These are phyloP conservation scores for Pedionomus torquatus DNA, from an alignment of 2,113 vertebrate species.

Conservation along the genomic window DNA sequence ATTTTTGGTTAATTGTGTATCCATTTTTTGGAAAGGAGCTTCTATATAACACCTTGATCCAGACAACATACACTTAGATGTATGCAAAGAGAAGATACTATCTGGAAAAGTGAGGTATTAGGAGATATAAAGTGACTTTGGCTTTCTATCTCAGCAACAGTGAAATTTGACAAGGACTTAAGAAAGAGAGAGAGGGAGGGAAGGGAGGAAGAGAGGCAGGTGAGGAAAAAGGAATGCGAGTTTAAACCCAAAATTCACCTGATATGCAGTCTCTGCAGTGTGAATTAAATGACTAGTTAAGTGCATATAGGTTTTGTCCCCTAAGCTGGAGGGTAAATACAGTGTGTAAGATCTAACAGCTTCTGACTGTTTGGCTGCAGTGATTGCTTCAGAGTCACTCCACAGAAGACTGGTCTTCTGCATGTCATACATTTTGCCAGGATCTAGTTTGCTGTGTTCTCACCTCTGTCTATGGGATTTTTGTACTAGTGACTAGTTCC, in stretches of 20 bases:
- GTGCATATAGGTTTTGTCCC: background rate
- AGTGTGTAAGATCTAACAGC: background rate
- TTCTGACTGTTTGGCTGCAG: background rate
- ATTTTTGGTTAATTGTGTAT: background rate
- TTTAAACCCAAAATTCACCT: background rate
- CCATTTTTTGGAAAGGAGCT: background rate
- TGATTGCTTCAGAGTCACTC: background rate
- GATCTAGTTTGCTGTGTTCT: background rate
- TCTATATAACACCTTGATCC: background rate
- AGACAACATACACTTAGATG: background rate
- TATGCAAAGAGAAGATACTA: background rate
- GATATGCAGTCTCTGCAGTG: background rate
- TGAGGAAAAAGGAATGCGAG: background rate
- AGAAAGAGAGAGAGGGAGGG: background rate
- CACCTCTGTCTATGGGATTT: background rate
- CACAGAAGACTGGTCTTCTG: background rate
- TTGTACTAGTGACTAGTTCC: background rate
- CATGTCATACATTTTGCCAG: background rate
- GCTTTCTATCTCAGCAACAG: background rate
- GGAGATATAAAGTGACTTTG: background rate
- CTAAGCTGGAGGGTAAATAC: background rate
- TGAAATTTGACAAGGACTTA: background rate
- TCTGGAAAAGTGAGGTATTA: background rate
- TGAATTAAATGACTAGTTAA: background rate
- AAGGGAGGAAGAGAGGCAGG: background rate